A percentile compares a stretch with the other conserved stretches of the same genome.
These are phyloP conservation scores for Papilio xuthus DNA, from an alignment of 1,140 invertebrate genomes.

Conservation along the genomic window DNA sequence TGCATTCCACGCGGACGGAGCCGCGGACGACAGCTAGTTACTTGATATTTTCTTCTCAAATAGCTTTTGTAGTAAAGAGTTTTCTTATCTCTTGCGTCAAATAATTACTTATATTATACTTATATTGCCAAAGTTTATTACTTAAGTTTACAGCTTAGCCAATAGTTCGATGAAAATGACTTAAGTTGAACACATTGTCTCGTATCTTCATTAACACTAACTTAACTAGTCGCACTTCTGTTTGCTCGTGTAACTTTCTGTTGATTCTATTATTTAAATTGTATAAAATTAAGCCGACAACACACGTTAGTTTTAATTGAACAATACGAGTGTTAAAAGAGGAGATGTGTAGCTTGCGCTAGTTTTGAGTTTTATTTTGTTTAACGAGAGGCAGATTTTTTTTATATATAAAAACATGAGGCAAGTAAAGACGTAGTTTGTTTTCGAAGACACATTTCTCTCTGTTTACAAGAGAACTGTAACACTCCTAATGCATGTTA, in stretches of 20 bases:
- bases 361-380: too few relatives aligned
- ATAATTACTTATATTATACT: not conserved
- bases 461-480: not conserved
- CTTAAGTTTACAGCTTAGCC: not conserved
- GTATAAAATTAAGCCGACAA: not conserved
- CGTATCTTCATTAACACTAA: not conserved
- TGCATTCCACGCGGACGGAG: too few relatives aligned
- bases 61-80: not conserved
- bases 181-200: slow-evolving; percentile 14
- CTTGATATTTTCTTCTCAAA: not conserved
- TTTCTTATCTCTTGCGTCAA: not conserved
- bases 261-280: not conserved
- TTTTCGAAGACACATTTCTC: not conserved
- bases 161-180: slow-evolving; percentile 11
- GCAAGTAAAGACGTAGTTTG: not conserved
- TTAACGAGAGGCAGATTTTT: too few relatives aligned
- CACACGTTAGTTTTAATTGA: not conserved
- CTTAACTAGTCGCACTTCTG: not conserved
- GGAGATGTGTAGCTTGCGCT: too few relatives aligned
- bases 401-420: too few relatives aligned
- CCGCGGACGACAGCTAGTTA: too few relatives aligned
- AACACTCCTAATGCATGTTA: not conserved
- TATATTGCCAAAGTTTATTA: not conserved
- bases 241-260: not conserved
- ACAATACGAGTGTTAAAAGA: not conserved